A percentile compares a stretch with the other conserved stretches of the same genome.
These are phyloP conservation scores for Epirrita christyi DNA, from an alignment of 2,888 invertebrate species.

Conservation along the genomic window DNA sequence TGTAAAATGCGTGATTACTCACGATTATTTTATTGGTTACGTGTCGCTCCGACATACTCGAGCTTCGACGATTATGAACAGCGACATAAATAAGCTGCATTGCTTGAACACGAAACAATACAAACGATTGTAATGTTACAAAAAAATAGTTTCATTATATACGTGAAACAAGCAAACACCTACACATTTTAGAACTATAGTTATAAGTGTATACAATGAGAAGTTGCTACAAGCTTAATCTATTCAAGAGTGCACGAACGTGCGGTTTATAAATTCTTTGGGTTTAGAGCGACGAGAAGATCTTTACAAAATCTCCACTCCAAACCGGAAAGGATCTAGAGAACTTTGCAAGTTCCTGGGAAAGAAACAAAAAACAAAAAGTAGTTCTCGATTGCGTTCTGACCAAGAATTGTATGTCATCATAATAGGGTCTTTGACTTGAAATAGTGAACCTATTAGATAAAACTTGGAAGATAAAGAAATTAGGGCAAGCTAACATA, in stretches of 20 bases:
- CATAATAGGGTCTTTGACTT: neutral
- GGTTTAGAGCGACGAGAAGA: slow-evolving; percentile 51
- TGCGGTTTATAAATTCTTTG: slow-evolving; percentile 57
- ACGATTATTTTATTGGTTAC: slow-evolving; percentile 57
- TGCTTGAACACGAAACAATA: slow-evolving; percentile 30
- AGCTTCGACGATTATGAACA: slow-evolving; percentile 42
- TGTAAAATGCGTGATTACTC: slow-evolving; percentile 57
- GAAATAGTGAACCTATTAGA: neutral
- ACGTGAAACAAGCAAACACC: slow-evolving; percentile 11
- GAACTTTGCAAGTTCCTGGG: slow-evolving; percentile 5
- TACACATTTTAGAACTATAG: slow-evolving; percentile 31
- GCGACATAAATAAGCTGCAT: slow-evolving; percentile 37
- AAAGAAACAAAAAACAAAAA: neutral
- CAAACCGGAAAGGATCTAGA: slow-evolving; percentile 36
- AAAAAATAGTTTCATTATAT: slow-evolving; percentile 14
- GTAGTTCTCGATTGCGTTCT: neutral
- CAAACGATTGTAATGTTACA: slow-evolving; percentile 21
- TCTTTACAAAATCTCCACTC: slow-evolving; percentile 54
- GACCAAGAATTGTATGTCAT: slow-evolving; percentile 7
- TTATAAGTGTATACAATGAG: slow-evolving; percentile 30
- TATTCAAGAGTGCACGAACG: slow-evolving; percentile 45
- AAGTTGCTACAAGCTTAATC: slow-evolving; percentile 42
- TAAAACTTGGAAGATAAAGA: slow-evolving; percentile 4
- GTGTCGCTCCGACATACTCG: slow-evolving; percentile 42
- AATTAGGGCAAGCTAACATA: slow-evolving; percentile 11